A percentile compares a stretch with the other conserved stretches of the same genome.
These are phyloP conservation scores for Meliscaeva auricollis DNA, from an alignment of 2,888 invertebrate genomes.

Conservation along the genomic window DNA sequence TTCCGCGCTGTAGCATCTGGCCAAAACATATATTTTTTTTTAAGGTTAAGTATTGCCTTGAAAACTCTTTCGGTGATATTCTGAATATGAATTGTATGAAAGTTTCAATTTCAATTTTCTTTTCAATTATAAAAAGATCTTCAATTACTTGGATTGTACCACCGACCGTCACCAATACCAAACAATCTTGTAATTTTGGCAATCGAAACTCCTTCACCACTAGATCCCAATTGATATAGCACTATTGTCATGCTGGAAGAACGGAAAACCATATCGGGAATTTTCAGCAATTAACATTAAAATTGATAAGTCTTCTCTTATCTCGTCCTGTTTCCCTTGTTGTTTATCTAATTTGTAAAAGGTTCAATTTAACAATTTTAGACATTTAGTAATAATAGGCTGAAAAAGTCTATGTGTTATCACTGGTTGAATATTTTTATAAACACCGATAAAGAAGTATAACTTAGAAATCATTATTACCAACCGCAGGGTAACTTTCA, in stretches of 20 bases:
- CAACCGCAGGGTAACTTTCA: no score
- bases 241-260: slow-evolving; percentile 39
- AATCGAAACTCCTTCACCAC: no score
- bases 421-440: no score
- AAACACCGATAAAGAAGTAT: no score
- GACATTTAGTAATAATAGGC: no score
- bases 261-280: slow-evolving; percentile 19
- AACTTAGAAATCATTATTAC: no score
- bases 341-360: slow-evolving; percentile 3
- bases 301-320: background rate
- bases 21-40: background rate
- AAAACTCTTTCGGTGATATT: background rate
- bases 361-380: background rate
- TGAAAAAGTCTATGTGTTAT: no score
- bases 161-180: background rate
- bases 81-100: background rate
- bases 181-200: no score
- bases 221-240: slow-evolving; percentile 4
- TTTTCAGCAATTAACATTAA: background rate
- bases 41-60: background rate
- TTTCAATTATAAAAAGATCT: background rate
- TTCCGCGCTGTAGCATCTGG: background rate
- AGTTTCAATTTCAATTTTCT: no score
- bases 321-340: background rate
- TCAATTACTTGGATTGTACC: background rate